phyloP scores from a whole-genome alignment of 1,140 invertebrate genomes.

The Trigoniulus corallinus region DNA sequence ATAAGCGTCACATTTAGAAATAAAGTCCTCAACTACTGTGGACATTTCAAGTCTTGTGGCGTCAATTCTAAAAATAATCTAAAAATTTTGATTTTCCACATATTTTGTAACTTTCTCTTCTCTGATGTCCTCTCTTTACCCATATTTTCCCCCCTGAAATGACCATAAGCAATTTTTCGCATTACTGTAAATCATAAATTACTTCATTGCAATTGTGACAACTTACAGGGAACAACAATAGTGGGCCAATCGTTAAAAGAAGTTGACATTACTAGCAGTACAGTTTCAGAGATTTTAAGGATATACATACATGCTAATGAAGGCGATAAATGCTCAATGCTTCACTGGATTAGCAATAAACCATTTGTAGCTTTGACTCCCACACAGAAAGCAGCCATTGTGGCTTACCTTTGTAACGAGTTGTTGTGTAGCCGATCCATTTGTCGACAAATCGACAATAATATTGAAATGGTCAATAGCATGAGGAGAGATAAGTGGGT shows the following conservation, averaged over 20 bases:
- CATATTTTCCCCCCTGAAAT: too few relatives aligned
- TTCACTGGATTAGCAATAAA: constrained; percentile 33
- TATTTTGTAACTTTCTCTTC: too few relatives aligned
- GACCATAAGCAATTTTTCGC: too few relatives aligned
- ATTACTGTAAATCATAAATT: too few relatives aligned
- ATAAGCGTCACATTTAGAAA: too few relatives aligned
- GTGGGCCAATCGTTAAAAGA: constrained; percentile 78
- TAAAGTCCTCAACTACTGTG: too few relatives aligned
- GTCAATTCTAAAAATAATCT: too few relatives aligned
- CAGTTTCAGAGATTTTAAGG: constrained; percentile 77
- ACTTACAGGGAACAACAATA: constrained; percentile 20
- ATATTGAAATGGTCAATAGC: constrained; percentile 30
- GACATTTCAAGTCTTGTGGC: too few relatives aligned
- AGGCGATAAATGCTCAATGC: constrained; percentile 7
- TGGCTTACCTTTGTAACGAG: constrained; percentile 85
- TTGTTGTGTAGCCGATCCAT: constrained; percentile 80
- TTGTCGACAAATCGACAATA: constrained; percentile 36
- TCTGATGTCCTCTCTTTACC: too few relatives aligned
- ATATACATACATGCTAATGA: constrained; percentile 66
- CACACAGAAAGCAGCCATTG: constrained; percentile 66
- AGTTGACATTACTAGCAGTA: constrained; percentile 75
- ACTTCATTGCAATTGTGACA: background rate
- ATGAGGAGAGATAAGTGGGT: constrained; percentile 33
- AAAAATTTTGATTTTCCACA: too few relatives aligned
- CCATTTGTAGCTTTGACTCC: constrained; percentile 73